phyloP scores from a whole-genome alignment of 2,888 invertebrate genomes.

The Tenthredo amoena region DNA sequence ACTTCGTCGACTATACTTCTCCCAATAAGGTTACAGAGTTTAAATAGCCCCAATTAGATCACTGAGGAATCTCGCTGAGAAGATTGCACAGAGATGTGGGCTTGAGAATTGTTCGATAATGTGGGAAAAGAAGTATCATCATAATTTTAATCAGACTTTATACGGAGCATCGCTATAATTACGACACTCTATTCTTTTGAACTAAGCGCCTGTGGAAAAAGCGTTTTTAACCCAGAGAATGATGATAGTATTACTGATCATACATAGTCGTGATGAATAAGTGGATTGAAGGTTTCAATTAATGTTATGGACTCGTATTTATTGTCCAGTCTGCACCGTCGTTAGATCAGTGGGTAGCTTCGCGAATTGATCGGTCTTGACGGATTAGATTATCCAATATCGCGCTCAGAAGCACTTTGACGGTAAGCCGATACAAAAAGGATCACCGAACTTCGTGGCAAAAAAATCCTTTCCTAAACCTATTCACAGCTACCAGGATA shows the following conservation, averaged over 20 bases:
- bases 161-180: background rate
- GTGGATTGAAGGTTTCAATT: background rate
- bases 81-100: constrained; percentile 3
- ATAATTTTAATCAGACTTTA: constrained; percentile 11
- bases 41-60: constrained; percentile 31
- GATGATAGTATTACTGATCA: background rate
- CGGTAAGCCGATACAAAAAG: constrained; percentile 35
- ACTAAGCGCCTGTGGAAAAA: background rate
- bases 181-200: background rate
- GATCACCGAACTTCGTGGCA: constrained; percentile 8
- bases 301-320: background rate
- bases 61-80: constrained; percentile 3
- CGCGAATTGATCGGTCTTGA: constrained; percentile 34
- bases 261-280: background rate
- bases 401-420: constrained; percentile 30
- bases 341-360: background rate
- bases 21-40: constrained; percentile 25
- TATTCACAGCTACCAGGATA: constrained; percentile 20
- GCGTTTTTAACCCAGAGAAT: background rate
- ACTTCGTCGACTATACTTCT: constrained; percentile 28
- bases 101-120: constrained; percentile 22
- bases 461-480: constrained; percentile 32
- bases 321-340: background rate
- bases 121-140: constrained; percentile 12
- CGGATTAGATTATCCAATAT: constrained; percentile 41